Evolutionary conservation across 2,113 vertebrate species (phyloP), one percentile per base, ranked within the genome.

Genomic region (Psettodes erumei): DNA sequence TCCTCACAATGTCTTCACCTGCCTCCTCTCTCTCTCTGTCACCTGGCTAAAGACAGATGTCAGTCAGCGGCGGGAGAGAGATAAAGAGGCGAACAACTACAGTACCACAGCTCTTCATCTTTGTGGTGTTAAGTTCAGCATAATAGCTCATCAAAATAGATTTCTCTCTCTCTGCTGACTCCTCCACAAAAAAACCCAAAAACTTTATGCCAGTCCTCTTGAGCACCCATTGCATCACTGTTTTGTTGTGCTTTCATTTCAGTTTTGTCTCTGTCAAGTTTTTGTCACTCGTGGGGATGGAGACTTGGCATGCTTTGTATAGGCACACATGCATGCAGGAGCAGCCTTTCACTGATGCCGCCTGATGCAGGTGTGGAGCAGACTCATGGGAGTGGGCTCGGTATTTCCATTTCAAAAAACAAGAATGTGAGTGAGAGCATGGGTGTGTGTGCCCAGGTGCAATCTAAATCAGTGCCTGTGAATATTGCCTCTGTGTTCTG

Each of bases 321-420:
- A 51, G 6, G 56, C 28, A 40, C 43, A 25, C 66, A 70, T 53
- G 21, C 42, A 79, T 56, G 63, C 63, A 82, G 18, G 75, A 23
- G 21, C 47, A 33, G 62, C 47, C 43, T 69, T 73, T 79, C 42
- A 77, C 42, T 70, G 61, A 61, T 11, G 51, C 62, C 65, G 54
- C 47, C 45, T 72, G 67, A 67, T 89, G 77, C 81, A 85, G 79
- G 79, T 86, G 79, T 67, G 45, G 37, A 40, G 27, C 37, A 83
- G 54, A 45, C 25, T 75, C 55, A 0, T 28, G 69, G 53, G 81
- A 75, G 65, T 80, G 15, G 37, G 32, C 58, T 38, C n/a, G 37
- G 5, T 25, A 89, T 92, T 89, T 86, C 70, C 81, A 90, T 88
- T 82, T 84, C 38, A 83, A 88, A 90, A 77, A 68, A 59, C 75